phyloP scores from a whole-genome alignment of 2,888 invertebrate genomes.

The Drosophila cyrtoloma region DNA sequence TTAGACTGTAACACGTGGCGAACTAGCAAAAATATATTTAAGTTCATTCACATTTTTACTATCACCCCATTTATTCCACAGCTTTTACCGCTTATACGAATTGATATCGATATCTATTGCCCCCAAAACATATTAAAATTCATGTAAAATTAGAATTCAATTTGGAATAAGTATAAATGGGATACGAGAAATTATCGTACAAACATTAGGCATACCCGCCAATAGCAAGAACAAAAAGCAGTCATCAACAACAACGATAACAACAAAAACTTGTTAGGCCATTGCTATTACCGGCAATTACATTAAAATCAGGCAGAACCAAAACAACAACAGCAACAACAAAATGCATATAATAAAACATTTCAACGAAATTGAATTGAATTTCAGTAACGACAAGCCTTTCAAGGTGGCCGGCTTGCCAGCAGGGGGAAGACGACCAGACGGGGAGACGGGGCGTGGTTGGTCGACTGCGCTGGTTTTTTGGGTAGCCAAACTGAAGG shows the following conservation, averaged over 20 bases:
- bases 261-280: conserved; percentile 58
- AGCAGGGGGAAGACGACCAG: background rate
- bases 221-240: conserved; percentile 14
- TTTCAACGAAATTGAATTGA: conserved; percentile 71
- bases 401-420: conserved; percentile 48
- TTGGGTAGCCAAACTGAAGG: conserved; percentile 39
- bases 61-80: background rate
- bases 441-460: background rate
- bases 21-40: background rate
- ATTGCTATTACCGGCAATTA: conserved; percentile 68
- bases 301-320: conserved; percentile 64
- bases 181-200: conserved; percentile 48
- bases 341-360: conserved; percentile 67
- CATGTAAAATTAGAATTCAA: conserved; percentile 61
- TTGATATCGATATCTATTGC: conserved; percentile 20
- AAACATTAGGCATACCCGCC: conserved; percentile 46
- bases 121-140: conserved; percentile 36
- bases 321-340: conserved; percentile 40
- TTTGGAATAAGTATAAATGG: conserved; percentile 46
- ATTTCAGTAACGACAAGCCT: conserved; percentile 63
- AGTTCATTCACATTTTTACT: background rate
- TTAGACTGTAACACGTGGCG: background rate
- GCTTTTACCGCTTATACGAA: conserved; percentile 6
- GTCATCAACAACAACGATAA: conserved; percentile 6
- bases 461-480: conserved; percentile 21